phyloP scores from a whole-genome alignment of 1,140 invertebrate genomes.

The Gerris buenoi region DNA sequence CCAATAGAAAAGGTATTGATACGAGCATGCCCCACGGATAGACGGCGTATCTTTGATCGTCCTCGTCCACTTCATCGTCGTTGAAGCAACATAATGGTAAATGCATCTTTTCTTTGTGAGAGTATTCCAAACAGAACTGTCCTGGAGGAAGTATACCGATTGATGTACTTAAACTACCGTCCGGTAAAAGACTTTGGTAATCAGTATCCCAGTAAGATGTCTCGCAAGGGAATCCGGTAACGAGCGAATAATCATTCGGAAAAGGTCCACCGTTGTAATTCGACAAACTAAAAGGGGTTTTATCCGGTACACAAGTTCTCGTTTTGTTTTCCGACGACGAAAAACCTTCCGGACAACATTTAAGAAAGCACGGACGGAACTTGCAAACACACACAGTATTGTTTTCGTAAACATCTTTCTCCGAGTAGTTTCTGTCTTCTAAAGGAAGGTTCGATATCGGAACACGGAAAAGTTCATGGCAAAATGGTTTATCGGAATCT shows the following conservation, averaged over 20 bases:
- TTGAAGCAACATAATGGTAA: not conserved
- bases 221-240: not conserved
- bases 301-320: not conserved
- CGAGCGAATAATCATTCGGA: not conserved
- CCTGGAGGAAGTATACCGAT: not conserved
- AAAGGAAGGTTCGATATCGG: not conserved
- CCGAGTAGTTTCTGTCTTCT: not conserved
- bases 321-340: not conserved
- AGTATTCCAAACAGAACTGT: not conserved
- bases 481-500: not conserved
- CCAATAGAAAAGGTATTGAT: slow-evolving; percentile 51
- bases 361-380: not conserved
- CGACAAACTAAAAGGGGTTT: not conserved
- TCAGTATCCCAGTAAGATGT: not conserved
- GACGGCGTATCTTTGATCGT: not conserved
- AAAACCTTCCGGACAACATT: not conserved
- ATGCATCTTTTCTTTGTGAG: not conserved
- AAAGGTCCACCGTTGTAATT: not conserved
- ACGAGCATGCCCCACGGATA: slow-evolving; percentile 40
- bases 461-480: not conserved
- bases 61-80: not conserved
- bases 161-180: not conserved
- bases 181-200: not conserved
- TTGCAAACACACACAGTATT: not conserved
- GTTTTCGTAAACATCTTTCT: not conserved